Evolutionary conservation across 1,140 invertebrate species (phyloP).

Genomic region (Drosophila tropicalis): DNA sequence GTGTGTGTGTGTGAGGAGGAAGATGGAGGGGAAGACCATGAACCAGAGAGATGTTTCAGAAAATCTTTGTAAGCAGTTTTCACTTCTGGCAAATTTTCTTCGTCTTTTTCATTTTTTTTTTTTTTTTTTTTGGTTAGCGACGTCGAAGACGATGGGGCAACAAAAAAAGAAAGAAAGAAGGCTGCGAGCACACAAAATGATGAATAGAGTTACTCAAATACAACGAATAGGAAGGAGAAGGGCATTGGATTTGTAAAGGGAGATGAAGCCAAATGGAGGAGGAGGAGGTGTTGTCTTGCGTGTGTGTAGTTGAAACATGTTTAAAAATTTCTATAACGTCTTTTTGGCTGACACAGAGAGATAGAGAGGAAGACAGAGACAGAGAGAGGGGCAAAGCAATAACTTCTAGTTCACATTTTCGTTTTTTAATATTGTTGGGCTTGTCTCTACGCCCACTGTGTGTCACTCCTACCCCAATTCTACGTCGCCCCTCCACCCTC

Average conservation of each 20-base stretch:
- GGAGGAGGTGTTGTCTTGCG: constrained; percentile 4
- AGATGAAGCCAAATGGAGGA: neutral
- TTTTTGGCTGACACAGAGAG: constrained; percentile 35
- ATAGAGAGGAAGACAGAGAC: constrained; percentile 1
- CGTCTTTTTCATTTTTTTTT: constrained; percentile 33
- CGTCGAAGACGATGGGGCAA: constrained; percentile 1
- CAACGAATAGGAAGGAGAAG: constrained; percentile 42
- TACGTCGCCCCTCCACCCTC: neutral
- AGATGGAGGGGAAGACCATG: too few relatives aligned
- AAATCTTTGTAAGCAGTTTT: constrained; percentile 81
- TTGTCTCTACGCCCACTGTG: constrained; percentile 17
- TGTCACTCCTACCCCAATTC: neutral
- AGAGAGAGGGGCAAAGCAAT: constrained; percentile 38
- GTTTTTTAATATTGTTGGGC: constrained; percentile 72
- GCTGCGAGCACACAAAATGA: constrained; percentile 59
- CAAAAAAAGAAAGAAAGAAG: neutral
- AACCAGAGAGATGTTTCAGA: constrained; percentile 39
- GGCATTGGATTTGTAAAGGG: neutral
- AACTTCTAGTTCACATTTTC: constrained; percentile 66
- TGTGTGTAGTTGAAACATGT: constrained; percentile 74
- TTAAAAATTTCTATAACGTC: constrained; percentile 78
- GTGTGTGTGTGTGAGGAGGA: neutral
- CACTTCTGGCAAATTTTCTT: constrained; percentile 65
- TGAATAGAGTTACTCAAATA: constrained; percentile 80
- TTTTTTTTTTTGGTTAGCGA: constrained; percentile 31